These are phyloP conservation scores for Podarcis raffonei DNA, from an alignment of 2,113 vertebrate genomes.

Conservation along the genomic window DNA sequence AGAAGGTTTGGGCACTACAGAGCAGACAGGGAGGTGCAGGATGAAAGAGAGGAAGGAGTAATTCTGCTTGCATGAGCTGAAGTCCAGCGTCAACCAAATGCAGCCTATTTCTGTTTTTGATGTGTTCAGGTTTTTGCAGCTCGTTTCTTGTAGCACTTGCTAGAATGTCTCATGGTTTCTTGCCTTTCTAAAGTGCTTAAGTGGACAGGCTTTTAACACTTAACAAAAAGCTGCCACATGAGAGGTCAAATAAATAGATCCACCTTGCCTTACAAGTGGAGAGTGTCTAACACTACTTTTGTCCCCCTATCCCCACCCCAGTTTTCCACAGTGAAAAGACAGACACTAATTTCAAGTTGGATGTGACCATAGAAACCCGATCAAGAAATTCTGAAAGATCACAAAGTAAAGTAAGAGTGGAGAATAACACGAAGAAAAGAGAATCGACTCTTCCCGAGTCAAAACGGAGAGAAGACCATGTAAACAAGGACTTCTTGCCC, in stretches of 20 bases:
- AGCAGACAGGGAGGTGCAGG: no score
- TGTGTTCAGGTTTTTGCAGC: background rate
- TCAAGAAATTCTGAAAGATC: slow-evolving; percentile 73
- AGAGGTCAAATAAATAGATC: background rate
- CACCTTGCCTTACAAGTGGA: background rate
- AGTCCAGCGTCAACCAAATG: no score
- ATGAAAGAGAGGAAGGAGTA: no score
- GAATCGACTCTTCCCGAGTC: slow-evolving; percentile 56
- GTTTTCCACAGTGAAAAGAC: slow-evolving; percentile 70
- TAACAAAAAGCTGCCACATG: background rate
- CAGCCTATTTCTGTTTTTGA: background rate
- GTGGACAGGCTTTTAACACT: background rate
- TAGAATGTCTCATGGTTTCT: background rate
- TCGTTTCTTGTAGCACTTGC: background rate
- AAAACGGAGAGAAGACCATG: slow-evolving; percentile 64
- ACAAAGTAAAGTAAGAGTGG: slow-evolving; percentile 69
- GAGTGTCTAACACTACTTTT: background rate
- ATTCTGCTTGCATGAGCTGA: no score
- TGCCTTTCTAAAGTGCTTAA: background rate
- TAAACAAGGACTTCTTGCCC: slow-evolving; percentile 82
- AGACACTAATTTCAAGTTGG: slow-evolving; percentile 78
- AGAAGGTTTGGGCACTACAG: no score
- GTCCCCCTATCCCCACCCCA: background rate
- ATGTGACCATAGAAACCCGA: slow-evolving; percentile 63
- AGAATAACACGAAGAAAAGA: slow-evolving; percentile 69